Evolutionary conservation across 2,113 vertebrate species (phyloP), one percentile per base, ranked within the genome.

Genomic region (Gnathonemus echidnorhynchus): DNA sequence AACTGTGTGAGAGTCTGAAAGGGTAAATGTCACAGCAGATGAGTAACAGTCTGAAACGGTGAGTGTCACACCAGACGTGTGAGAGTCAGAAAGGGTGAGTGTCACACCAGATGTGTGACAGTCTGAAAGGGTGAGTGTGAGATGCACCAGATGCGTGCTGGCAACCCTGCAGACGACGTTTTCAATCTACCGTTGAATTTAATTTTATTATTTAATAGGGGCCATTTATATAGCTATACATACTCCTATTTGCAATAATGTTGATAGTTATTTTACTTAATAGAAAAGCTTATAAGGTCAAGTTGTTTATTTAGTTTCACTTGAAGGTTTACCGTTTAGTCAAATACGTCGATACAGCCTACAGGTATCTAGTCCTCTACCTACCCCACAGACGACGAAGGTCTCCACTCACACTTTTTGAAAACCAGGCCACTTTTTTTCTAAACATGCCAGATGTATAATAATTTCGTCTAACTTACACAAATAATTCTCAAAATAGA

Each of bases 341-440:
- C 2, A 10, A 9, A 27, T 13, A 70, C 10, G 62, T 27, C n/a
- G 62, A 70, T 70, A 31, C 62, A 13, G 10, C n/a, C n/a, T 62
- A n/a, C 21, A 62, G 56, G 24, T 50, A 88, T 87, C 50, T 56
- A 50, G 46, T 49, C 21, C 45, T 46, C 24, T 48, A 90, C 95
- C 95, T 93, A 96, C 96, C 91, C 96, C 96, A 96, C 31, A 95
- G 94, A 5, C 27, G 66, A 2, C 6, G 45, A 31, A 62, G n/a
- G 2, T 89, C 13, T 53, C 87, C 46, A 19, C 90, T 89, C 53
- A 96, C 95, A 91, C 95, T 95, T n/a, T 83, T 90, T 0, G 96
- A 96, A 92, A 96, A 96, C 96, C 96, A 96, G 3, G 95, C 96
- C 2, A 92, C 92, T 90, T 92, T 95, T 1, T 90, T 88, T 85